Base-by-base conservation (phyloP, 2,113 vertebrate genomes). In the Coregonus clupeaformis region DNA sequence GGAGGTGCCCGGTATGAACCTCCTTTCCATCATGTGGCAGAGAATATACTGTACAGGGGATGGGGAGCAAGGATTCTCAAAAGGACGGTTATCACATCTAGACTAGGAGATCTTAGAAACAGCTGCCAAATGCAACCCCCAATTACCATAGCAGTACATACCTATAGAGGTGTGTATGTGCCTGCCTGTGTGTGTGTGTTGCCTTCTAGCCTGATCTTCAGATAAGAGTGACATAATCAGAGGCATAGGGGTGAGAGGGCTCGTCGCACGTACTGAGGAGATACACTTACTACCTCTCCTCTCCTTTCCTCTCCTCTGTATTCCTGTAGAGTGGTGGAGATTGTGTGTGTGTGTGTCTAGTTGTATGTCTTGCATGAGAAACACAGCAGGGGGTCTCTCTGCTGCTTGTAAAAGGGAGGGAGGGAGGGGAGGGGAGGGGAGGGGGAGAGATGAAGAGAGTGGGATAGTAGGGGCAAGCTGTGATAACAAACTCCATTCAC, bases 401-500 rank as follows among this genome's bases (percentile, higher is more conserved):
- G 77, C 80, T 60, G 70, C 75, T 83, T 76, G 66, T 29, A 29
- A 52, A 75, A 30, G 81, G 59, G 72, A 55, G 20, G 30, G 47
- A 63, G 68, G 27, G 73, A 13, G 45, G 29, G 29, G 4, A 30
- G 4, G 30, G 30, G 30, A 30, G 30, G 30, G 4, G 30, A 30
- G 30, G 30, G 30, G 30, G 30, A 30, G 30, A 30, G 30, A 30
- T 30, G 30, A 30, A 30, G 30, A 30, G 30, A 30, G 4, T 4
- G 30, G 30, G 30, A 29, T 25, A 3, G n/a, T 4, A 36, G 4
- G 55, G 49, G 22, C 52, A 69, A 88, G 88, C 88, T 90, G 86
- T 90, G 81, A 89, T 87, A 90, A 92, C 89, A 90, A 89, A 89
- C 81, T 87, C 69, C 77, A 79, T 88, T 89, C 77, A 85, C 79